Evolutionary conservation across 2,797 vertebrate genomes (phyloP), one percentile per base, ranked within the genome.

Genomic region (Siniperca undulata): DNA sequence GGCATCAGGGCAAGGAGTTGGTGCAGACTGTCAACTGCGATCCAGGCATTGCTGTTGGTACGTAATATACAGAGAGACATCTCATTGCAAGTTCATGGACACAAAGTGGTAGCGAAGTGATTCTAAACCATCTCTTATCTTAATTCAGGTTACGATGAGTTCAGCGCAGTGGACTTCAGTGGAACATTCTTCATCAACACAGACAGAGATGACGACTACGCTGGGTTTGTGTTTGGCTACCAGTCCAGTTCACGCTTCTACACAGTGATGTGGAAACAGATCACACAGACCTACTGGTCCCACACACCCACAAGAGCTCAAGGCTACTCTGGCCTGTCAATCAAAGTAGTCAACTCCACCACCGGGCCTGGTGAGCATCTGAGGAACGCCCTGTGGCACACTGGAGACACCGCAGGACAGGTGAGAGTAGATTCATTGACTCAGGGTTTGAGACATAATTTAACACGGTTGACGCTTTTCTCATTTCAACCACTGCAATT

Each of bases 101-200:
- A 64, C n/a, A 56, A 77, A 61, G 13, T 50, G 9, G 34, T 42
- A 24, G 22, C 1, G 9, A 34, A 65, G 20, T 7, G 17, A 67
- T 53, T 76, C 50, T 85, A 70, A 91, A 86, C 81, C 68, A 56
- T 87, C 65, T 66, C 3, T 42, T 42, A 34, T 71, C 44, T 0
- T n/a, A 17, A 22, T 80, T 16, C 77, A 99, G 99, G 99, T 91
- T 99, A 93, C 5, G 98, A 99, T 84, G 98, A 99, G 95, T 99
- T 99, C 92, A 99, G 98, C 62, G 97, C 98, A 0, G 99, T 99
- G 88, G 98, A 99, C 91, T 99, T 99, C 95, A 99, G 98, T 62
- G 98, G 99, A 80, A 99, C 99, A 1, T 99, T 99, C 95, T 99
- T 99, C 92, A 97, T 99, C 92, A 99, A 99, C 91, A 99, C 99